Evolutionary conservation across 2,113 vertebrate genomes (phyloP).

Genomic region (Gadus macrocephalus): DNA sequence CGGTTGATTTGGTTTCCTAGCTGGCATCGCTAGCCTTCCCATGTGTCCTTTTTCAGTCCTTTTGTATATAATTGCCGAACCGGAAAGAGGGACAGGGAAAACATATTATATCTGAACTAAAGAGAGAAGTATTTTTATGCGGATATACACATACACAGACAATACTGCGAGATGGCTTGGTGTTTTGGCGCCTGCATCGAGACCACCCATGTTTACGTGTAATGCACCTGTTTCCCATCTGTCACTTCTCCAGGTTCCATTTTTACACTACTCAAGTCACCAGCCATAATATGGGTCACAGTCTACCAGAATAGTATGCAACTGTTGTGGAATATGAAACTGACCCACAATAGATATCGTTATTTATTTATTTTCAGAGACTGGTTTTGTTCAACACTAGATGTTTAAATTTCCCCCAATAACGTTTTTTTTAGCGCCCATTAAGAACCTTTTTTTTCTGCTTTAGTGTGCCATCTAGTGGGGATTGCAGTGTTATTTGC

Average conservation of each 20-base stretch:
- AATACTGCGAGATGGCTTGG: too few species aligned
- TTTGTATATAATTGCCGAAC: too few species aligned
- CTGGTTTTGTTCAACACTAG: constrained; percentile 11
- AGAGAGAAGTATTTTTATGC: too few species aligned
- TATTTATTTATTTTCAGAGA: too few species aligned
- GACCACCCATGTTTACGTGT: not conserved
- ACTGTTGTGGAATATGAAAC: not conserved
- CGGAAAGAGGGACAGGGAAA: too few species aligned
- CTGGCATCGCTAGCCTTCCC: too few species aligned
- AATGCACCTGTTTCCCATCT: constrained; percentile 7
- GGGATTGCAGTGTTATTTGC: constrained; percentile 54
- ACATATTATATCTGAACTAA: too few species aligned
- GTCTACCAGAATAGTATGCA: constrained; percentile 2
- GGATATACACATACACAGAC: too few species aligned
- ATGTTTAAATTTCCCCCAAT: not conserved
- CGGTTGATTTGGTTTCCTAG: too few species aligned
- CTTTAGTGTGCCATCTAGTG: constrained; percentile 57
- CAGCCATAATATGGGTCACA: not conserved
- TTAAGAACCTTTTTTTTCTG: constrained; percentile 11
- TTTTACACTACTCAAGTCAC: not conserved
- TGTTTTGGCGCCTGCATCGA: not conserved
- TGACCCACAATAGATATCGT: not conserved
- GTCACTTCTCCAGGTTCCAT: not conserved
- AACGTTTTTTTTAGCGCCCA: not conserved
- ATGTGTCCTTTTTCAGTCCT: too few species aligned